These are phyloP conservation scores for Zaprionus capensis DNA, from an alignment of 1,140 invertebrate species.

Conservation along the genomic window DNA sequence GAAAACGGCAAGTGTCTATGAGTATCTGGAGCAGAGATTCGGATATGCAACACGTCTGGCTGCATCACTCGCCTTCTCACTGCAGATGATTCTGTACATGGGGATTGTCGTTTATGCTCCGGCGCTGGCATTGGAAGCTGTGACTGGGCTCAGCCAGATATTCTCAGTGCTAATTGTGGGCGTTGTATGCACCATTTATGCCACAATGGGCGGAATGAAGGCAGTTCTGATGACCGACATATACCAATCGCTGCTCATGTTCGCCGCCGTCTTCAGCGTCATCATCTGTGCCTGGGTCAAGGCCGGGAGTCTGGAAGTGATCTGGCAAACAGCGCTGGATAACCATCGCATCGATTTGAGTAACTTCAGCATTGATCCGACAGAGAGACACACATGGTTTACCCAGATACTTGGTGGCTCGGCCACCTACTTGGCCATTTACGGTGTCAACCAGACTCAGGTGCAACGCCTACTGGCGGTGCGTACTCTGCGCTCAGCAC, in stretches of 20 bases:
- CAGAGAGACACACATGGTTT: slow-evolving; percentile 90
- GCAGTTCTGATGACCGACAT: slow-evolving; percentile 95
- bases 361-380: slow-evolving; percentile 89
- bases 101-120: slow-evolving; percentile 97
- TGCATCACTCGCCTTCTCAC: slow-evolving; percentile 90
- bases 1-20: slow-evolving; percentile 94
- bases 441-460: slow-evolving; percentile 93
- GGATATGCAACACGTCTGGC: slow-evolving; percentile 88
- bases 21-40: slow-evolving; percentile 95
- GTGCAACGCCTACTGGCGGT: slow-evolving; percentile 94
- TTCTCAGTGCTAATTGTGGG: slow-evolving; percentile 92
- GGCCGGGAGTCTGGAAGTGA: slow-evolving; percentile 87
- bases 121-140: slow-evolving; percentile 93
- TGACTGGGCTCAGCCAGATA: slow-evolving; percentile 90
- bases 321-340: slow-evolving; percentile 88
- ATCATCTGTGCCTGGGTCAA: slow-evolving; percentile 89
- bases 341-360: slow-evolving; percentile 87
- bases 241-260: slow-evolving; percentile 93
- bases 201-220: slow-evolving; percentile 94
- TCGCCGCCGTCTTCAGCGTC: slow-evolving; percentile 89
- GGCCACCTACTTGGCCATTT: slow-evolving; percentile 90
- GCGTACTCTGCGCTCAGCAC: slow-evolving; percentile 88
- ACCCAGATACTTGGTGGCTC: slow-evolving; percentile 89
- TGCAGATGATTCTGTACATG: slow-evolving; percentile 96
- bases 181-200: slow-evolving; percentile 93